Conservation (phyloP, 2,888 invertebrate genomes). For the Augochlorella aurata region DNA sequence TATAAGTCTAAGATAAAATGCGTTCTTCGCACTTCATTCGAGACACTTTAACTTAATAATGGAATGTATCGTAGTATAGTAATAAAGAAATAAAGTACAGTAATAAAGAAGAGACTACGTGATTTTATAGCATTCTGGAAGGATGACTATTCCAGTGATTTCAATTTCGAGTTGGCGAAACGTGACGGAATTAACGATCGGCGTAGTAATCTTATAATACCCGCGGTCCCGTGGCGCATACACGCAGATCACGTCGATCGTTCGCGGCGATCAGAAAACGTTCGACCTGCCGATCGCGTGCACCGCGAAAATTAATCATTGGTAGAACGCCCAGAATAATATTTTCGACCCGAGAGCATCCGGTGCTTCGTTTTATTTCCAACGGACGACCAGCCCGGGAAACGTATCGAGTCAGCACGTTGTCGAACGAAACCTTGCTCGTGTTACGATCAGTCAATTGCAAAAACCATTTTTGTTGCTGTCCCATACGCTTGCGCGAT, state of each 20-base stretch:
- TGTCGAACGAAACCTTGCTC: slow-evolving; percentile 33
- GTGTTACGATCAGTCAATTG: slow-evolving; percentile 23
- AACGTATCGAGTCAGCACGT: slow-evolving; percentile 33
- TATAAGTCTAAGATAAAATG: no score
- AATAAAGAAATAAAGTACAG: no score
- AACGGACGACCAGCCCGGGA: slow-evolving; percentile 21
- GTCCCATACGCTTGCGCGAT: background rate
- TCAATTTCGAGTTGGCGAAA: slow-evolving; percentile 49
- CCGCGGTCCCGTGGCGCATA: slow-evolving; percentile 38
- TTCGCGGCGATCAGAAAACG: slow-evolving; percentile 25
- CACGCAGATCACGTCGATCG: slow-evolving; percentile 31
- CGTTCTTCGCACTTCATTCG: no score
- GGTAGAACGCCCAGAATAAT: slow-evolving; percentile 36
- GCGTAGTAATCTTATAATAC: slow-evolving; percentile 48
- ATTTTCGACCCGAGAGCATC: slow-evolving; percentile 38
- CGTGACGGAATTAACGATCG: slow-evolving; percentile 48
- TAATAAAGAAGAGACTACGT: no score
- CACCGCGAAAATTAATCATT: slow-evolving; percentile 50
- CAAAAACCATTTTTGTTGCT: background rate
- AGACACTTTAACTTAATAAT: no score
- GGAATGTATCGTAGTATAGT: no score
- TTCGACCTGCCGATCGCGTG: slow-evolving; percentile 53
- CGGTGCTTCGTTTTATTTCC: slow-evolving; percentile 35
- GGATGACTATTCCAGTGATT: slow-evolving; percentile 35
- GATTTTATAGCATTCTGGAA: background rate